Conservation (phyloP, 2,797 vertebrate genomes). For the Anguilla obscura region DNA sequence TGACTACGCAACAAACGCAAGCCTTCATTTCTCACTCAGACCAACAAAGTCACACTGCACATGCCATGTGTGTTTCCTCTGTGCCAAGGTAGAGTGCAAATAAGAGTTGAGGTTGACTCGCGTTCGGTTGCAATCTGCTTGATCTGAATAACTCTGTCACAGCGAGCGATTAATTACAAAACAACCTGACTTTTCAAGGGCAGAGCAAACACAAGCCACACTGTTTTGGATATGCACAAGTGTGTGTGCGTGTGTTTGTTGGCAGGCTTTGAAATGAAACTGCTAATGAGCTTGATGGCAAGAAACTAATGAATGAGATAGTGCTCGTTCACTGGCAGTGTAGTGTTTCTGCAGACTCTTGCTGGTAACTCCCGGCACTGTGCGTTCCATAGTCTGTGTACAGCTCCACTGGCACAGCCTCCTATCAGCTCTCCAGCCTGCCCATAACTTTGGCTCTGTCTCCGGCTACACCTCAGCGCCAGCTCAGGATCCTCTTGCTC, state of each 20-base stretch:
- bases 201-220: not conserved
- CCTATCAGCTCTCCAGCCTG: not conserved
- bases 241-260: not conserved
- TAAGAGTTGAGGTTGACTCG: constrained; percentile 30
- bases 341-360: not conserved
- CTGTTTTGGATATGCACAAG: constrained; percentile 2
- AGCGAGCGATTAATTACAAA: constrained; percentile 40
- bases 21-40: not conserved
- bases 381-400: not conserved
- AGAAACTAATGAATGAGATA: not conserved
- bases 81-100: constrained; percentile 53
- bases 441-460: not conserved
- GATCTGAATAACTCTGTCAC: constrained; percentile 37
- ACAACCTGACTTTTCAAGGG: constrained; percentile 31
- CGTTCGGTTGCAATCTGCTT: constrained; percentile 28
- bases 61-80: constrained; percentile 39
- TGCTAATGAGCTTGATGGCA: constrained; percentile 7
- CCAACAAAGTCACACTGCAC: not conserved
- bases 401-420: not conserved
- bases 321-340: not conserved
- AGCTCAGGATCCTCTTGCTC: not conserved
- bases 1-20: not conserved
- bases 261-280: too few relatives aligned
- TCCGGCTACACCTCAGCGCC: not conserved
- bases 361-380: not conserved